phyloP scores from a whole-genome alignment of 2,797 vertebrate species.

The Acrossocheilus wenchowensis region DNA sequence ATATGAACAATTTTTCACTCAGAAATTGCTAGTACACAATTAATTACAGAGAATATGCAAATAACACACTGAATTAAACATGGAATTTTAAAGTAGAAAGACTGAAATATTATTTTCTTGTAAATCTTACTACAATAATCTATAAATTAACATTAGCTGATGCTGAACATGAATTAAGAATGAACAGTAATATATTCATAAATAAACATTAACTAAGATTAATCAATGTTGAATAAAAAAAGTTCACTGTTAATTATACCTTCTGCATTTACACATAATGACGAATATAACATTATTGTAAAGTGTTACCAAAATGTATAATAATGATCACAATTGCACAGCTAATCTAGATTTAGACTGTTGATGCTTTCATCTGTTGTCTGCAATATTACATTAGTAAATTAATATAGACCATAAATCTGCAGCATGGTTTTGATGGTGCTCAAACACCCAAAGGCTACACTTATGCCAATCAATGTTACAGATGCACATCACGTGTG shows the following conservation, averaged over 20 bases:
- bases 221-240: not conserved
- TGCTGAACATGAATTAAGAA: not conserved
- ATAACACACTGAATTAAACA: no score
- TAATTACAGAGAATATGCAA: not conserved
- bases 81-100: not conserved
- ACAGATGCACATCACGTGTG: constrained; percentile 11
- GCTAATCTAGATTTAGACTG: not conserved
- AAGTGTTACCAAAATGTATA: not conserved
- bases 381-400: not conserved
- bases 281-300: not conserved
- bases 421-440: constrained; percentile 2
- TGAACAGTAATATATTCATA: not conserved
- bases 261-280: no score
- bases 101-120: not conserved
- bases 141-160: not conserved
- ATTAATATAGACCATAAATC: not conserved
- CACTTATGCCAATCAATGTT: constrained; percentile 37
- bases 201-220: not conserved
- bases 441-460: constrained; percentile 34
- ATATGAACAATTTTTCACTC: not conserved
- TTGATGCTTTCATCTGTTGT: not conserved
- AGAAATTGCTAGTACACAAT: not conserved
- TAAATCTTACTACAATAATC: not conserved
- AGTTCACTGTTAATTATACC: not conserved
- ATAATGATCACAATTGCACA: not conserved